Evolutionary conservation across 2,797 vertebrate species (phyloP).

Genomic region (Sebastes vulpes): DNA sequence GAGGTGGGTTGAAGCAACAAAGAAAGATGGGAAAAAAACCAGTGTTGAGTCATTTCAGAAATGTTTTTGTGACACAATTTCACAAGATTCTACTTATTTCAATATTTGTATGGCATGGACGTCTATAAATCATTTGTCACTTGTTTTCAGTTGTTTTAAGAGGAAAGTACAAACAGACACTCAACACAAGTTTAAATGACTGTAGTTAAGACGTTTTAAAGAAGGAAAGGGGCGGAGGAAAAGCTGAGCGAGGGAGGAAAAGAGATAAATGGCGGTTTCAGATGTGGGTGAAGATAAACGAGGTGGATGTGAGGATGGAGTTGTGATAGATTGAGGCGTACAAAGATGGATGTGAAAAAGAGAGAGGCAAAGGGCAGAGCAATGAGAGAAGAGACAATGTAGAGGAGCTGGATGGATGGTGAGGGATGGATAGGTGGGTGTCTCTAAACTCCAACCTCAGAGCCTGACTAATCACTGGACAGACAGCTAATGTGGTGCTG

Average conservation of each 20-base stretch:
- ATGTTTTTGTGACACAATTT: background rate
- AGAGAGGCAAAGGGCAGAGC: constrained; percentile 24
- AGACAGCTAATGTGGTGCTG: constrained; percentile 43
- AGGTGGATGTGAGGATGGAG: constrained; percentile 38
- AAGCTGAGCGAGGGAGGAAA: background rate
- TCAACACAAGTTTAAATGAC: background rate
- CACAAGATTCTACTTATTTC: background rate
- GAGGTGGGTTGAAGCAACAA: background rate
- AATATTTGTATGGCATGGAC: background rate
- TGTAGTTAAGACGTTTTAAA: constrained; percentile 27
- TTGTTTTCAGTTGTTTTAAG: background rate
- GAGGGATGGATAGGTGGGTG: constrained; percentile 47
- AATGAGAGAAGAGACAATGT: constrained; percentile 47
- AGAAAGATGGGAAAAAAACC: background rate
- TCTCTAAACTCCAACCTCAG: constrained; percentile 49
- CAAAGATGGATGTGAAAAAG: constrained; percentile 49
- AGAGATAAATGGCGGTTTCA: constrained; percentile 22
- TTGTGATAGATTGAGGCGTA: constrained; percentile 48
- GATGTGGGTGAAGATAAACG: constrained; percentile 25
- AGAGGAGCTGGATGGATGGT: constrained; percentile 34
- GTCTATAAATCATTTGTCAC: background rate
- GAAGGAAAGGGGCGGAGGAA: background rate
- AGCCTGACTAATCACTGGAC: constrained; percentile 60
- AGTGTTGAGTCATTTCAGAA: background rate
- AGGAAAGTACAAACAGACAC: background rate